Evolutionary conservation across 2,797 vertebrate species (phyloP).

Genomic region (Lophotriccus pileatus): DNA sequence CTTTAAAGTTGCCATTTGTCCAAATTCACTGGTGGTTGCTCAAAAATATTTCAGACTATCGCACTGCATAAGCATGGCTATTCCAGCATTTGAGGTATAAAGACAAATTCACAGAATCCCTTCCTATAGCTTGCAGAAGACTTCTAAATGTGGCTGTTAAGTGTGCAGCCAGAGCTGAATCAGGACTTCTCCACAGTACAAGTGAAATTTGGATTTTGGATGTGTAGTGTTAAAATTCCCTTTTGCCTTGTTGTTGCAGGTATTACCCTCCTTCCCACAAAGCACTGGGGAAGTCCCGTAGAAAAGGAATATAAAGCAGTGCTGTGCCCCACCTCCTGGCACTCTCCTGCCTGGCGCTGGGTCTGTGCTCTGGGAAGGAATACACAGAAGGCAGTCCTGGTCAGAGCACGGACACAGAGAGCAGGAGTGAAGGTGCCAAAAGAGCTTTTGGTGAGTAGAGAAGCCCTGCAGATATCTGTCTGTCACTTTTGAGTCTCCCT

Average conservation of each 20-base stretch:
- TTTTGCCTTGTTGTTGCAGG: background rate
- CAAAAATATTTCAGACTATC: background rate
- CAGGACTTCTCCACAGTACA: background rate
- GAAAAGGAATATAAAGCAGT: background rate
- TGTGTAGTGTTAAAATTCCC: background rate
- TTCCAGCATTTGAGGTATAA: background rate
- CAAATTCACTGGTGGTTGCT: background rate
- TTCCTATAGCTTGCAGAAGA: background rate
- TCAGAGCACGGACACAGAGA: accelerated
- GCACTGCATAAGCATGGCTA: background rate
- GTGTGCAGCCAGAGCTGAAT: background rate
- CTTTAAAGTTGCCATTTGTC: background rate
- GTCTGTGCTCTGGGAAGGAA: accelerated
- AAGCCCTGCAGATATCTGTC: background rate
- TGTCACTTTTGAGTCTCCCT: background rate
- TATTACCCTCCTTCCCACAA: background rate
- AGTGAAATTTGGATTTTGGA: background rate
- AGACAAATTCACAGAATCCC: background rate
- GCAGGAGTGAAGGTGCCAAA: background rate
- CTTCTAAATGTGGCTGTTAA: background rate
- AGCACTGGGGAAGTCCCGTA: background rate
- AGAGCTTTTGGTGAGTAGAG: background rate
- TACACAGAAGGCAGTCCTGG: background rate
- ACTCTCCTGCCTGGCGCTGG: accelerated
- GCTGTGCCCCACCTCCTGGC: background rate